Conservation (phyloP, 2,113 vertebrate genomes). For the Siniperca chuatsi region DNA sequence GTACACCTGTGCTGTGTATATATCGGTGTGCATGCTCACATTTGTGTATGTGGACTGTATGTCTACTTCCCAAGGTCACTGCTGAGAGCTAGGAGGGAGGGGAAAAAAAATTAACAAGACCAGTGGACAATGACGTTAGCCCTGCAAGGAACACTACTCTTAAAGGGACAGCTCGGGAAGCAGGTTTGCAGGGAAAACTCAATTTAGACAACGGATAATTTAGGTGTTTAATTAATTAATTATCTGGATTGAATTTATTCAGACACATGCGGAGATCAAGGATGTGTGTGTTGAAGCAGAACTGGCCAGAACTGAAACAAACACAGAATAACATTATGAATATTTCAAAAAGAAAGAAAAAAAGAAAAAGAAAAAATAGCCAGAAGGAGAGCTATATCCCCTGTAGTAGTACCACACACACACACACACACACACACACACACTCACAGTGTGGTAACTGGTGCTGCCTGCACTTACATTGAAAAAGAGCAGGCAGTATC, state of each 20-base stretch:
- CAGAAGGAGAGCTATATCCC: conserved; percentile 34
- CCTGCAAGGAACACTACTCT: conserved; percentile 69
- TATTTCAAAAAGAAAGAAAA: conserved; percentile 39
- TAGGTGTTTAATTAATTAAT: conserved; percentile 1
- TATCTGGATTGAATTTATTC: conserved; percentile 1
- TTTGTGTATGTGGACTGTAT: conserved; percentile 44
- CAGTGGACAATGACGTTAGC: conserved; percentile 75
- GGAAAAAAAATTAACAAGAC: conserved; percentile 68
- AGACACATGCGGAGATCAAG: conserved; percentile 1
- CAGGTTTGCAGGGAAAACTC: conserved; percentile 22
- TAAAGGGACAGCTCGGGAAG: conserved; percentile 65
- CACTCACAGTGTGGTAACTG: conserved; percentile 17
- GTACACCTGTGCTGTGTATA: conserved; percentile 39
- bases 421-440: conserved; percentile 14
- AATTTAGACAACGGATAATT: conserved; percentile 9
- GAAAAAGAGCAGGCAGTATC: conserved; percentile 55
- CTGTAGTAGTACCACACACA: conserved; percentile 16
- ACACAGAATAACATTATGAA: conserved; percentile 26
- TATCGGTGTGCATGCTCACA: conserved; percentile 51
- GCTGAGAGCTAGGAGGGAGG: conserved; percentile 63
- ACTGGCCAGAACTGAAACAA: conserved; percentile 13
- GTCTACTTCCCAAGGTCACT: conserved; percentile 77
- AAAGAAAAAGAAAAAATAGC: neutral
- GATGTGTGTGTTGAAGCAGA: conserved; percentile 23
- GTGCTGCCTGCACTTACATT: conserved; percentile 28